Evolutionary conservation across 2,888 invertebrate genomes (phyloP).

Genomic region (Campoletis raptor): DNA sequence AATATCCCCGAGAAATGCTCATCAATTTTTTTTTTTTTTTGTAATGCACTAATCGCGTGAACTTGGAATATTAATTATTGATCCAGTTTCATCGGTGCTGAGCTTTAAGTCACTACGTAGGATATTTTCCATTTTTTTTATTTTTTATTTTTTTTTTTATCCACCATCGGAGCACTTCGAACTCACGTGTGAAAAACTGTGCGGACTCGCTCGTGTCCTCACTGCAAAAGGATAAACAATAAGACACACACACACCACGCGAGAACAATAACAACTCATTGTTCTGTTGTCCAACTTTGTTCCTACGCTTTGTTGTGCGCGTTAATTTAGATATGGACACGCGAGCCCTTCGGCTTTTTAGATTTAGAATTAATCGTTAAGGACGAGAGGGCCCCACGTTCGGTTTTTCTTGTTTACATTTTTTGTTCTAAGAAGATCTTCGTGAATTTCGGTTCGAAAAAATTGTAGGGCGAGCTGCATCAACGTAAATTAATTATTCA

Average conservation of each 20-base stretch:
- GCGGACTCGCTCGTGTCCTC: background rate
- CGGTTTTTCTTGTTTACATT: background rate
- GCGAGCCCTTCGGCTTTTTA: constrained; percentile 31
- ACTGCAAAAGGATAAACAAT: background rate
- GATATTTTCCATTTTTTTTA: background rate
- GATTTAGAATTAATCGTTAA: background rate
- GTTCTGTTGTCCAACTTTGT: constrained; percentile 19
- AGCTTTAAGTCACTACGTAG: constrained; percentile 29
- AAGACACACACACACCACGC: background rate
- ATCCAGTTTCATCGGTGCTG: constrained; percentile 21
- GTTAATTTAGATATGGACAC: constrained; percentile 7
- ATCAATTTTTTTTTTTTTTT: background rate
- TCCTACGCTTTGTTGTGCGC: constrained; percentile 28
- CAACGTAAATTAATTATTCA: background rate
- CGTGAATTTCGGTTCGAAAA: background rate
- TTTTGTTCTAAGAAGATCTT: background rate
- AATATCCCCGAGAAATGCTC: background rate
- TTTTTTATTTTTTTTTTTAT: background rate
- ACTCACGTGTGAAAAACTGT: background rate
- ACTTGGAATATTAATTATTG: constrained; percentile 20
- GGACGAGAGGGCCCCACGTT: background rate
- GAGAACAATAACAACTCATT: background rate
- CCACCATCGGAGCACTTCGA: background rate
- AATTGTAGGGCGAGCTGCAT: constrained; percentile 4
- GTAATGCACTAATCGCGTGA: constrained; percentile 7